Evolutionary conservation across 1,140 invertebrate genomes (phyloP).

Genomic region (Euschistus heros): DNA sequence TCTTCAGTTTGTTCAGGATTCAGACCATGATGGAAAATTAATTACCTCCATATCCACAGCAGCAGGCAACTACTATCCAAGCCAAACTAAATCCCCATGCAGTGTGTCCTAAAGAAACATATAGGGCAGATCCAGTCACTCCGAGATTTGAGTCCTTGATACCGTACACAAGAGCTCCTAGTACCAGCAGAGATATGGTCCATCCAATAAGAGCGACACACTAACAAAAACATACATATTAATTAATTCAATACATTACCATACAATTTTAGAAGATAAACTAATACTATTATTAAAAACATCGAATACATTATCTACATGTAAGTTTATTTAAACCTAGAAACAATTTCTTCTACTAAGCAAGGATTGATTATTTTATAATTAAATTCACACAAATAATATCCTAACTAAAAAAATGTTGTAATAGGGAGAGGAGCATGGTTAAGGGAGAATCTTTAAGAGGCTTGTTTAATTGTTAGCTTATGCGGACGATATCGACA

Average conservation of each 20-base stretch:
- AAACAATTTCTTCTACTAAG: too few relatives aligned
- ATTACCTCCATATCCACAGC: conserved; percentile 55
- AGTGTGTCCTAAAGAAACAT: conserved; percentile 47
- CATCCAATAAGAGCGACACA: conserved; percentile 11
- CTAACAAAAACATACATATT: conserved; percentile 15
- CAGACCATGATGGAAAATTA: neutral
- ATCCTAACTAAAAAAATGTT: too few relatives aligned
- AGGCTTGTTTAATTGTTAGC: too few relatives aligned
- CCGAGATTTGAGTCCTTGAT: conserved; percentile 57
- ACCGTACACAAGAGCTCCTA: conserved; percentile 57
- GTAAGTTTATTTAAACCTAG: too few relatives aligned
- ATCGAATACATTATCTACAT: too few relatives aligned
- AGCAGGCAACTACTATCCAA: conserved; percentile 73
- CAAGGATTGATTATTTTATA: too few relatives aligned
- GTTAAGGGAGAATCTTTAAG: too few relatives aligned
- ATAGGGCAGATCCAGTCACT: conserved; percentile 42
- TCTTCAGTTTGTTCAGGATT: neutral
- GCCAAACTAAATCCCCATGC: conserved; percentile 64
- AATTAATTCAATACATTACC: neutral
- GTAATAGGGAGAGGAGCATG: too few relatives aligned
- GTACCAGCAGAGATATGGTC: conserved; percentile 2
- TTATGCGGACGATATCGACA: too few relatives aligned
- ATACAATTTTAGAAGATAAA: too few relatives aligned
- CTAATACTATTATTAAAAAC: too few relatives aligned
- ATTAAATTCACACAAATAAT: too few relatives aligned